Percentiles rank a stretch among this genome's conserved stretches.
Conservation (phyloP, 1,140 invertebrate species). For the Anastatus disparis region DNA sequence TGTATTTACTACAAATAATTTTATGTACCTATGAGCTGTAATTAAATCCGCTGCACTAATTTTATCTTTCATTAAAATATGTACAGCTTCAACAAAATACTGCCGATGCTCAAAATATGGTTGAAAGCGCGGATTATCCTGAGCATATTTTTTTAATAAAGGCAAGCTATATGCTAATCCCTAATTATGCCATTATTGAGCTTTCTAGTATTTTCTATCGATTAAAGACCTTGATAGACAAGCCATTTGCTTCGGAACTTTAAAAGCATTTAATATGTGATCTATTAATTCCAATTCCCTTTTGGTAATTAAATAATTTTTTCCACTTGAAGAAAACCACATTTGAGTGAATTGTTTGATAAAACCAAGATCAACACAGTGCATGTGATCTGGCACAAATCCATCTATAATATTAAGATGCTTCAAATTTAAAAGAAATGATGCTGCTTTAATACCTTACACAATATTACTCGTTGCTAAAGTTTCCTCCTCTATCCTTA, state of each 20-base stretch:
- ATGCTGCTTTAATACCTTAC: background rate
- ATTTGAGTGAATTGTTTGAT: constrained; percentile 37
- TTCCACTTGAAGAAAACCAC: constrained; percentile 22
- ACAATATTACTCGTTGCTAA: too few relatives aligned
- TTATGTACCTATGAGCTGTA: background rate
- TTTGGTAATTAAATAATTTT: background rate
- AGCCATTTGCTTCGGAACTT: constrained; percentile 35
- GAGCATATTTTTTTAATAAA: background rate
- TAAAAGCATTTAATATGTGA: background rate
- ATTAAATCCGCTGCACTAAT: too few relatives aligned
- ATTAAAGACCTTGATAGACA: constrained; percentile 21
- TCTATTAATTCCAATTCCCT: constrained; percentile 12
- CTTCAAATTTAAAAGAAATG: background rate
- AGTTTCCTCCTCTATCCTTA: too few relatives aligned
- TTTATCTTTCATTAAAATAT: too few relatives aligned
- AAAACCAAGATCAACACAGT: constrained; percentile 34
- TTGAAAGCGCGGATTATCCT: too few relatives aligned
- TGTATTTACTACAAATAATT: constrained; percentile 9
- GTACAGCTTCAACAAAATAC: too few relatives aligned
- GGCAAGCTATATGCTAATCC: constrained; percentile 38
- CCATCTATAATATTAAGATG: background rate
- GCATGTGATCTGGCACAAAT: constrained; percentile 41
- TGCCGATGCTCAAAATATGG: too few relatives aligned
- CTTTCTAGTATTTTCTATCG: constrained; percentile 31
- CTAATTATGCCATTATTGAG: constrained; percentile 39